Evolutionary conservation across 2,113 vertebrate species (phyloP).

Genomic region (Heterotis niloticus): DNA sequence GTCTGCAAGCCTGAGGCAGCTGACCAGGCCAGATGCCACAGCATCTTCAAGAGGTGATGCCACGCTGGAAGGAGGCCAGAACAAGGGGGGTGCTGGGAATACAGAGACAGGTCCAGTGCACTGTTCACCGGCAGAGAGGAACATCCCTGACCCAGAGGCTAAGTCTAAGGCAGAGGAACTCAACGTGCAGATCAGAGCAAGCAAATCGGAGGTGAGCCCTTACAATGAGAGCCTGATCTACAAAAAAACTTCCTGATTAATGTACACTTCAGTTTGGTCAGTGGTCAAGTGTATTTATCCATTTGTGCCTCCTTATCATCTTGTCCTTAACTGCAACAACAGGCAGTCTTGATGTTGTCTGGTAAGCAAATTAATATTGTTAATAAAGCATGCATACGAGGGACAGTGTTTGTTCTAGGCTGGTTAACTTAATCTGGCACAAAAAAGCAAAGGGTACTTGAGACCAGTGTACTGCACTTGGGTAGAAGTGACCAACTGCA

Average conservation of each 20-base stretch:
- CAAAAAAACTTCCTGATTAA: constrained; percentile 1
- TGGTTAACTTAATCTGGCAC: constrained; percentile 54
- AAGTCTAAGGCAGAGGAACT: constrained; percentile 70
- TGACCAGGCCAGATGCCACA: constrained; percentile 49
- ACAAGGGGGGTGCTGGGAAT: constrained; percentile 30
- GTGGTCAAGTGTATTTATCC: constrained; percentile 1
- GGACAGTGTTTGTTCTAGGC: constrained; percentile 47
- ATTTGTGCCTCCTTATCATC: neutral
- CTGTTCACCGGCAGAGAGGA: constrained; percentile 29
- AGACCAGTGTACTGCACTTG: constrained; percentile 44
- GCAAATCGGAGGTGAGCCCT: constrained; percentile 87
- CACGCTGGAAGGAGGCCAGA: constrained; percentile 44
- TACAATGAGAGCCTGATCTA: neutral
- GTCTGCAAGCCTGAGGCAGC: constrained; percentile 74
- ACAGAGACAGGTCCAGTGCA: constrained; percentile 21
- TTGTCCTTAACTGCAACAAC: constrained; percentile 22
- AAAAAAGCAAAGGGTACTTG: constrained; percentile 57
- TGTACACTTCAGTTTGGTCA: constrained; percentile 7
- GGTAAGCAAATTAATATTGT: constrained; percentile 53
- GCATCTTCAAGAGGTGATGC: constrained; percentile 27
- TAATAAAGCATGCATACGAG: constrained; percentile 53
- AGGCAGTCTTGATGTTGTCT: constrained; percentile 28
- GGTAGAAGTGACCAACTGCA: constrained; percentile 50
- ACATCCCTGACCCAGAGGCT: constrained; percentile 54
- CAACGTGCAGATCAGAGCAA: constrained; percentile 90